Base-by-base conservation (phyloP, 2,113 vertebrate genomes). In the Formicarius rufipectus region DNA sequence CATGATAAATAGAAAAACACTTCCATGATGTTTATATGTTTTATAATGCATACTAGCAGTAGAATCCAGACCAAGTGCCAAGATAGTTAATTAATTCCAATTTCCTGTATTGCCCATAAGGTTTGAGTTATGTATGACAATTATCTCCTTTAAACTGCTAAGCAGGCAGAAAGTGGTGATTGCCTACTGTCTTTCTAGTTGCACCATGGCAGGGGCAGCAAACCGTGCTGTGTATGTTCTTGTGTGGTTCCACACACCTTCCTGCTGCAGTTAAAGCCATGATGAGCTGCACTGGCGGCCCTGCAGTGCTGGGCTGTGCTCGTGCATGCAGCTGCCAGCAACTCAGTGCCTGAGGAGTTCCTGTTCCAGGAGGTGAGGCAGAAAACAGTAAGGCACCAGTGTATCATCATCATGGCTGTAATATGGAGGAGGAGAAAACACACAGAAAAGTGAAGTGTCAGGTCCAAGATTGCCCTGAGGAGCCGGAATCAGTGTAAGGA, bases 41-140 rank as follows among this genome's bases (percentile, higher is more conserved):
- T 90, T 96, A 74, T 87, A 96, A 91, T 89, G 75, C 59, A 75
- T 88, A 7, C 83, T 93, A 97, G 96, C 78, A 58, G 47, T 66
- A 87, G 86, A 91, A 89, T 87, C 28, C 24, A 92, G 84, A 93
- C 84, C 47, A 82, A 84, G 73, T 95, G 96, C 90, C 93, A 97
- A 92, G 81, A 77, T 10, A 87, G 84, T 92, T 96, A 95, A 97
- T 96, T 94, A 94, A 94, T 97, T 97, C 95, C 90, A 74, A 80
- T 88, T 97, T 77, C 66, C 64, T 82, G 78, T 92, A 93, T 95
- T 94, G 90, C 50, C 82, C 80, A 67, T 95, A 60, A 80, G 89
- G 56, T 93, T 97, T 90, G 87, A 94, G 69, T 87, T 97, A 63
- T 35, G 84, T 67, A 59, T 50, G 24, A 39, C 63, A 88, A 71